Base-by-base conservation (phyloP, 2,888 invertebrate species). In the Agonopterix subpropinquella region DNA sequence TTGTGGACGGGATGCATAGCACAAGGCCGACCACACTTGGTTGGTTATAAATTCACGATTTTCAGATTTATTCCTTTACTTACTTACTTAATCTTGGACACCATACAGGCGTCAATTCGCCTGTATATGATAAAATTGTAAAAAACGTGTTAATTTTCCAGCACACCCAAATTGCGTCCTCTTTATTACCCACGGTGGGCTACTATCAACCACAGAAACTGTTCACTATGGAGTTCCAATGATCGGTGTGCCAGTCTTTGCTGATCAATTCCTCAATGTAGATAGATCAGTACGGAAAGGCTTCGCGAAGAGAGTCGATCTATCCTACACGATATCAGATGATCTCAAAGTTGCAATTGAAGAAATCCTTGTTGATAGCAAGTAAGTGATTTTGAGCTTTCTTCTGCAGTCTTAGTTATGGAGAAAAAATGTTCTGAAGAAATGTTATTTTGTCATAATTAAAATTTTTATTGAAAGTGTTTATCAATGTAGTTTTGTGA, bases 141-240 rank as follows among this genome's bases (percentile, higher is more conserved):
- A n/a, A n/a, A n/a, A n/a, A n/a, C n/a, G 13, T 13, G 13, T 13
- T 13, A 13, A 13, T 39, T n/a, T 73, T 64, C 1, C 65, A 83
- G 84, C 74, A 10, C 84, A 83, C 48, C 73, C 74, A 1, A 84
- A 81, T 49, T 77, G 76, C 50, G 41, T 70, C 0, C 60, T 83
- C 0, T 83, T 84, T 54, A 78, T 84, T 43, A 78, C 80, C 0
- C 83, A 84, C 36, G 82, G 84, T 1, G 84, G 84, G n/a, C 60
- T 77, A 0, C 60, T 83, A 0, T 84, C 83, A 0, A 73, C 67
- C 0, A 76, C 69, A 0, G 85, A 83, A 50, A 55, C 79, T 0
- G 57, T 81, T 5, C 65, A 79, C 50, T 77, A 61, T 36, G 82
- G 72, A 1, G 72, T 72, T 0, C 84, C 84, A 0, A 60, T 74